Evolutionary conservation across 2,888 invertebrate species (phyloP).

Genomic region (Campoplex nolae): DNA sequence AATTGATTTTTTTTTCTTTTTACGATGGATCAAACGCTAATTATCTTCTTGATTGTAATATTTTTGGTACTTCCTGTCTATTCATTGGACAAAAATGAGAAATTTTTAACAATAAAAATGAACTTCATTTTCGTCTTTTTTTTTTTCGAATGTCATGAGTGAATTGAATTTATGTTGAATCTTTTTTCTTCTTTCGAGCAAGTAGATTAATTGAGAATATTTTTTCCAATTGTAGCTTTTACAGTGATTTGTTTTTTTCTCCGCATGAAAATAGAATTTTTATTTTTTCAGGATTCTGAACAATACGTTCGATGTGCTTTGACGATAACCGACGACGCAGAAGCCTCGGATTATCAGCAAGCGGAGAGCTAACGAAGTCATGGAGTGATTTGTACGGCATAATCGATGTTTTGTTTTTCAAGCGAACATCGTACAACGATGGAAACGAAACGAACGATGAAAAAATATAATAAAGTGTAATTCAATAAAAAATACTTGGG

Average conservation of each 20-base stretch:
- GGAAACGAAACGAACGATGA: not conserved
- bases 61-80: no score
- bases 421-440: not conserved
- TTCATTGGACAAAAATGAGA: no score
- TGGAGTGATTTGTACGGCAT: not conserved
- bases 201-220: no score
- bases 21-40: no score
- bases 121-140: not conserved
- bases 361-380: constrained; percentile 74
- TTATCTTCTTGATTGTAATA: no score
- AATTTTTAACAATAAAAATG: no score
- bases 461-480: constrained; percentile 45
- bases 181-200: not conserved
- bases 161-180: not conserved
- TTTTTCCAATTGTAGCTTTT: not conserved
- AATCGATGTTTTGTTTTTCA: not conserved
- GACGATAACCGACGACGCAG: constrained; percentile 75
- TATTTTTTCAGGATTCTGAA: constrained; percentile 74
- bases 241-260: not conserved
- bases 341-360: constrained; percentile 71
- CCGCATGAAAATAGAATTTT: not conserved
- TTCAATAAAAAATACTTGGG: constrained; percentile 62
- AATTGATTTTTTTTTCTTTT: no score
- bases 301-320: constrained; percentile 79
- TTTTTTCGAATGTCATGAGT: not conserved